Percentiles rank a stretch among this genome's conserved stretches.
Evolutionary conservation across 2,888 invertebrate genomes (phyloP).

Genomic region (Cepaea hortensis): DNA sequence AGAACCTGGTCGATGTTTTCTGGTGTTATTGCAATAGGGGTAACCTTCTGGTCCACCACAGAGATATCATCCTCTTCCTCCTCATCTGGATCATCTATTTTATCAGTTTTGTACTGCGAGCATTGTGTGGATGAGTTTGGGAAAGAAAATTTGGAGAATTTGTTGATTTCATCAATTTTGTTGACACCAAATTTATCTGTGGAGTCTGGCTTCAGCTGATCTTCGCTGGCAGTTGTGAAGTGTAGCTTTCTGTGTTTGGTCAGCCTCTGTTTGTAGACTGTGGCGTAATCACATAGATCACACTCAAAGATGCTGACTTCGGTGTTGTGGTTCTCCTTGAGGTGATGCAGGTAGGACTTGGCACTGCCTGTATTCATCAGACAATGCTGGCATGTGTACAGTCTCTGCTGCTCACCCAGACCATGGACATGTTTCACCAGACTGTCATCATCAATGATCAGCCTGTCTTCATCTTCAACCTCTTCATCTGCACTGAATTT

Average conservation of each 20-base stretch:
- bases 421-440: not conserved
- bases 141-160: conserved; percentile 3
- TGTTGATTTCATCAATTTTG: conserved; percentile 40
- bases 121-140: not conserved
- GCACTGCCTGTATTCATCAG: conserved; percentile 67
- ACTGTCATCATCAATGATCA: conserved; percentile 52
- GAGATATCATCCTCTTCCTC: conserved; percentile 54
- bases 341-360: conserved; percentile 67
- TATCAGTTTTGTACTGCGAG: not conserved
- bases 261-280: conserved; percentile 70
- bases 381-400: conserved; percentile 52
- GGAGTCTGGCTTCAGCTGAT: not conserved
- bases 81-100: conserved; percentile 58
- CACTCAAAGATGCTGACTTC: conserved; percentile 70
- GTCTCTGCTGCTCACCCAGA: not conserved
- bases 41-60: not conserved
- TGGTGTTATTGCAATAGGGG: conserved; percentile 30
- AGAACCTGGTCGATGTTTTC: conserved; percentile 38
- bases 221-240: conserved; percentile 55
- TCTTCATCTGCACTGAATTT: conserved; percentile 54
- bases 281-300: conserved; percentile 72
- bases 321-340: conserved; percentile 64
- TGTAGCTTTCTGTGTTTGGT: conserved; percentile 68
- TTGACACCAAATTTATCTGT: conserved; percentile 54
- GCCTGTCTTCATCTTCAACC: conserved; percentile 62